These are phyloP conservation scores for Poecile montanus DNA, from an alignment of 2,797 vertebrate species.

Conservation along the genomic window DNA sequence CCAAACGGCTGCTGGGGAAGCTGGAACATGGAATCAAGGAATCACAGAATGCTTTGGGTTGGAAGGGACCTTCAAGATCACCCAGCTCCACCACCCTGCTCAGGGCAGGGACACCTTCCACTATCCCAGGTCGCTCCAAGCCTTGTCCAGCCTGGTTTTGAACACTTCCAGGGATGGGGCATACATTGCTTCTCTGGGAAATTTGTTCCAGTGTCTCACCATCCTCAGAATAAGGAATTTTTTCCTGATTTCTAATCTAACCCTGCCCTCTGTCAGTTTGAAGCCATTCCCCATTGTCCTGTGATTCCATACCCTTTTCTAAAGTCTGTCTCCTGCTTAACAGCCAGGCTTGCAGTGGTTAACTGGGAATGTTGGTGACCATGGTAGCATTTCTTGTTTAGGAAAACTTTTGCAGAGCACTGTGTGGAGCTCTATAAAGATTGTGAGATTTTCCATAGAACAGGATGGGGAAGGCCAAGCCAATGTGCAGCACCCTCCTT, in stretches of 20 bases:
- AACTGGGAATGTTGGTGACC: not conserved
- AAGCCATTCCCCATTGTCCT: not conserved
- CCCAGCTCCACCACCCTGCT: not conserved
- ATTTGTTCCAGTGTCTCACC: not conserved
- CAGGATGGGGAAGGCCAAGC: too few relatives aligned
- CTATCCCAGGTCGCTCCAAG: not conserved
- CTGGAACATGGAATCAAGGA: not conserved
- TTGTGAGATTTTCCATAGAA: not conserved
- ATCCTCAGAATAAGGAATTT: not conserved
- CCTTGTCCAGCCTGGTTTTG: not conserved
- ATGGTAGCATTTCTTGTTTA: not conserved
- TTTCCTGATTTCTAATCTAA: not conserved
- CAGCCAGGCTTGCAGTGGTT: not conserved
- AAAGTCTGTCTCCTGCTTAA: not conserved
- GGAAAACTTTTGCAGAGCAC: not conserved
- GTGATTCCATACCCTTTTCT: not conserved
- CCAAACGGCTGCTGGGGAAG: not conserved
- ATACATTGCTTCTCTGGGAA: not conserved
- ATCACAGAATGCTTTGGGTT: not conserved
- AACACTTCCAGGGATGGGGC: not conserved
- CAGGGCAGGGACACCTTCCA: not conserved
- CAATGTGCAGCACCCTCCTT: fast-evolving
- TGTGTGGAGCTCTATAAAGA: not conserved
- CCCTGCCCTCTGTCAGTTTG: not conserved
- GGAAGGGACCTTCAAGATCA: not conserved